These are phyloP conservation scores for Nasonia longicornis DNA, from an alignment of 1,140 invertebrate species.

Conservation along the genomic window DNA sequence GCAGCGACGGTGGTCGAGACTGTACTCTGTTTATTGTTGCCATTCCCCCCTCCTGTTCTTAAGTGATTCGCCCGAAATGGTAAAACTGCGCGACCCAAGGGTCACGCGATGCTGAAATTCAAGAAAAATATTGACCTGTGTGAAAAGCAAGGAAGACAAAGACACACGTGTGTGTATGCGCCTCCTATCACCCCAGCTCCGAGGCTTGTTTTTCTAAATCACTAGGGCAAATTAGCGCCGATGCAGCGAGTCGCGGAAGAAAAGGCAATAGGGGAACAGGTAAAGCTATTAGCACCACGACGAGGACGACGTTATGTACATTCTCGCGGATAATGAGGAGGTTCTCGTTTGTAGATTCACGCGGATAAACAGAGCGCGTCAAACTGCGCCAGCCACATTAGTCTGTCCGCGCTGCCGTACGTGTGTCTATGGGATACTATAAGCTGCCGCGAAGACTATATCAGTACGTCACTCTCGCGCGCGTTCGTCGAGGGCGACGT, in stretches of 20 bases:
- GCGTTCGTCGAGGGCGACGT: too few relatives aligned
- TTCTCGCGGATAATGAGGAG: neutral
- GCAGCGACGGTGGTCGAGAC: too few relatives aligned
- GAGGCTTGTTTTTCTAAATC: too few relatives aligned
- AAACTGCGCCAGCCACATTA: constrained; percentile 10
- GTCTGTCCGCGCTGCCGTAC: neutral
- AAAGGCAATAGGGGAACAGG: too few relatives aligned
- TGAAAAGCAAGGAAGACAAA: too few relatives aligned
- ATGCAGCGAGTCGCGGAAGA: too few relatives aligned
- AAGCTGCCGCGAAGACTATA: neutral
- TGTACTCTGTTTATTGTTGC: neutral
- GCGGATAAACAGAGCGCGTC: constrained; percentile 10
- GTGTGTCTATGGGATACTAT: neutral
- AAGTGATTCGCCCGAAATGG: neutral
- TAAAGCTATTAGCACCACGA: neutral
- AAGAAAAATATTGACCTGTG: neutral
- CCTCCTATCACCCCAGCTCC: too few relatives aligned
- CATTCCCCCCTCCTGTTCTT: neutral
- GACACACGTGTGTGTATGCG: too few relatives aligned
- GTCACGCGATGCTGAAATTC: neutral
- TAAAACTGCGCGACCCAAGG: neutral
- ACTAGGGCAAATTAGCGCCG: too few relatives aligned
- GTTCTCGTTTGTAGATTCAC: constrained; percentile 5
- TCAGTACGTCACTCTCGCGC: neutral
- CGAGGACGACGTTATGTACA: too few relatives aligned